phyloP scores from a whole-genome alignment of 2,113 vertebrate genomes.

The Tonatia bakeri region DNA sequence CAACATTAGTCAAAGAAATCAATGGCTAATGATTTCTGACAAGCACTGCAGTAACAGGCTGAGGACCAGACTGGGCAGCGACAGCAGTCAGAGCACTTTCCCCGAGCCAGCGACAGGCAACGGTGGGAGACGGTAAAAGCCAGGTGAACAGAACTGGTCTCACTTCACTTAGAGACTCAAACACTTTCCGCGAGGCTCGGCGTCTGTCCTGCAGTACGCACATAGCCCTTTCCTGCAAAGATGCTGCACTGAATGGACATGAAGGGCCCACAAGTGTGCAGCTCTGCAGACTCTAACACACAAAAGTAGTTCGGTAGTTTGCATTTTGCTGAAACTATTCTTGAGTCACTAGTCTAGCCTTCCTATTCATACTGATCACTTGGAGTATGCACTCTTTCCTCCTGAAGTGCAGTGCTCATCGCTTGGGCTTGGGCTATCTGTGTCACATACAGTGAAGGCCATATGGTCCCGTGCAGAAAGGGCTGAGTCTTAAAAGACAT shows the following conservation, averaged over 20 bases:
- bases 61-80: conserved; percentile 78
- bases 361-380: not conserved
- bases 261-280: not conserved
- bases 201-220: not conserved
- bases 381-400: not conserved
- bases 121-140: conserved; percentile 72
- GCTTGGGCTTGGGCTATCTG: not conserved
- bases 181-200: not conserved
- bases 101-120: conserved; percentile 68
- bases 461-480: not conserved
- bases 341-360: not conserved
- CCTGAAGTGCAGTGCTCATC: not conserved
- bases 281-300: not conserved
- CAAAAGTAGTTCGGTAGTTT: not conserved
- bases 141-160: conserved; percentile 31
- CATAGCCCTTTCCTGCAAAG: not conserved
- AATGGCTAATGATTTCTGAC: conserved; percentile 91
- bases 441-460: not conserved
- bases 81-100: conserved; percentile 75
- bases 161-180: not conserved
- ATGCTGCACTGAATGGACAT: not conserved
- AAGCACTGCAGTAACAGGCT: conserved; percentile 83
- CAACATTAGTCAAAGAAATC: conserved; percentile 92
- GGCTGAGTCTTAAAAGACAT: not conserved
- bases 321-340: not conserved